A percentile compares a stretch with the other conserved stretches of the same genome.
Evolutionary conservation across 1,140 invertebrate species (phyloP).

Genomic region (Hirudo medicinalis): DNA sequence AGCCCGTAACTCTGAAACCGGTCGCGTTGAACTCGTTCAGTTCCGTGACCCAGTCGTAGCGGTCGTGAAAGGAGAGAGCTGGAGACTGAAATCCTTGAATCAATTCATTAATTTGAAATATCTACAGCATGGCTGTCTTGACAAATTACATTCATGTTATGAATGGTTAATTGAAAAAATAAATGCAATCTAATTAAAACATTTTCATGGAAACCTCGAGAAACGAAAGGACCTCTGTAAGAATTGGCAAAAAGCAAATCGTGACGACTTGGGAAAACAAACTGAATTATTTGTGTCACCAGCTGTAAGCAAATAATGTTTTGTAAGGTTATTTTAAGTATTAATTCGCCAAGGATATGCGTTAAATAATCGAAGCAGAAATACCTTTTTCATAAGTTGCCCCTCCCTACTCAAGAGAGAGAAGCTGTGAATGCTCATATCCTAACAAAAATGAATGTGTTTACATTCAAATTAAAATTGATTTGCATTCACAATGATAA

Average conservation of each 20-base stretch:
- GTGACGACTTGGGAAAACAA: not conserved
- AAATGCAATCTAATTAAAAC: too few relatives aligned
- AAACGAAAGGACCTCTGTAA: conserved; percentile 2
- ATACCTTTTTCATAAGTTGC: too few relatives aligned
- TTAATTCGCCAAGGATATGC: too few relatives aligned
- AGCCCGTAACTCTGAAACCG: conserved; percentile 7
- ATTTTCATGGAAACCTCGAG: not conserved
- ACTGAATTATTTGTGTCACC: not conserved
- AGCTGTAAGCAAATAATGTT: too few relatives aligned
- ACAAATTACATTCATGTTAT: not conserved
- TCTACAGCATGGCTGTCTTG: not conserved
- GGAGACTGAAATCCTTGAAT: conserved; percentile 3
- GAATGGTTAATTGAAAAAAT: not conserved
- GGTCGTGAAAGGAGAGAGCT: not conserved
- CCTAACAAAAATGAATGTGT: too few relatives aligned
- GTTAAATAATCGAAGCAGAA: too few relatives aligned
- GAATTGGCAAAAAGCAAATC: conserved; percentile 8
- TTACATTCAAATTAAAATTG: too few relatives aligned
- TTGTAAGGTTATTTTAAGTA: too few relatives aligned
- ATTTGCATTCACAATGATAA: too few relatives aligned
- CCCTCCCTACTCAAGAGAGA: too few relatives aligned
- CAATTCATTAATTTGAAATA: not conserved
- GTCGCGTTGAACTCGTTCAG: not conserved
- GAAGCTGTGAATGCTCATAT: too few relatives aligned
- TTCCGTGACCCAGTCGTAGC: not conserved